Evolutionary conservation across 2,888 invertebrate genomes (phyloP).

Genomic region (Caenorhabditis virilis): DNA sequence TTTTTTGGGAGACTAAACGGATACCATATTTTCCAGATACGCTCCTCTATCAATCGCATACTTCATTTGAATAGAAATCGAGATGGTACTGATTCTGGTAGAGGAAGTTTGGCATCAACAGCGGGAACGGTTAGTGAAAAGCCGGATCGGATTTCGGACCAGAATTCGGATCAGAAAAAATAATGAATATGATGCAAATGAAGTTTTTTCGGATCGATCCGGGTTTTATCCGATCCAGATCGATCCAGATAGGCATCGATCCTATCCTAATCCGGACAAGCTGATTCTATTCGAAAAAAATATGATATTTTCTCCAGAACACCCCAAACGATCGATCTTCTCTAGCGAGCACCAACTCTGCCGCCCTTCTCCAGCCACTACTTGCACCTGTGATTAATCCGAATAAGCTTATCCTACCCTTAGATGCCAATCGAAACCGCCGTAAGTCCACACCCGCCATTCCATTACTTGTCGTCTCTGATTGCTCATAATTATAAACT

Average conservation of each 20-base stretch:
- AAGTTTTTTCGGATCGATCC: too few species aligned
- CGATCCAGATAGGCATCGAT: too few species aligned
- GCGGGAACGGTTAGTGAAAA: slow-evolving; percentile 29
- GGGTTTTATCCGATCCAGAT: too few species aligned
- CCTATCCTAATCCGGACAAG: too few species aligned
- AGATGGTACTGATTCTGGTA: slow-evolving; percentile 42
- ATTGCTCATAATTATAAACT: slow-evolving; percentile 14
- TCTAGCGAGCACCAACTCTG: slow-evolving; percentile 10
- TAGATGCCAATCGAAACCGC: slow-evolving; percentile 10
- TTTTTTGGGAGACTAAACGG: too few species aligned
- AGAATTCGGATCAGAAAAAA: too few species aligned
- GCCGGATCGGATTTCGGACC: too few species aligned
- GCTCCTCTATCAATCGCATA: slow-evolving; percentile 23
- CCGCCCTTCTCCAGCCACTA: background rate
- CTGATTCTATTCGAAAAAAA: too few species aligned
- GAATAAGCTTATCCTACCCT: slow-evolving; percentile 21
- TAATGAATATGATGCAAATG: too few species aligned
- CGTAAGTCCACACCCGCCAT: slow-evolving; percentile 39
- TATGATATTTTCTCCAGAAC: background rate
- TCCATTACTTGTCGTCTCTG: slow-evolving; percentile 35
- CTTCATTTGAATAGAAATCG: slow-evolving; percentile 12
- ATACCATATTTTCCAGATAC: slow-evolving; percentile 1
- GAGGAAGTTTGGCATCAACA: slow-evolving; percentile 48
- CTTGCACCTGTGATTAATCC: slow-evolving; percentile 1
- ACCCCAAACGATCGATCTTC: background rate